These are phyloP conservation scores for Drosophila paramelanica DNA, from an alignment of 2,888 invertebrate genomes.

Conservation along the genomic window DNA sequence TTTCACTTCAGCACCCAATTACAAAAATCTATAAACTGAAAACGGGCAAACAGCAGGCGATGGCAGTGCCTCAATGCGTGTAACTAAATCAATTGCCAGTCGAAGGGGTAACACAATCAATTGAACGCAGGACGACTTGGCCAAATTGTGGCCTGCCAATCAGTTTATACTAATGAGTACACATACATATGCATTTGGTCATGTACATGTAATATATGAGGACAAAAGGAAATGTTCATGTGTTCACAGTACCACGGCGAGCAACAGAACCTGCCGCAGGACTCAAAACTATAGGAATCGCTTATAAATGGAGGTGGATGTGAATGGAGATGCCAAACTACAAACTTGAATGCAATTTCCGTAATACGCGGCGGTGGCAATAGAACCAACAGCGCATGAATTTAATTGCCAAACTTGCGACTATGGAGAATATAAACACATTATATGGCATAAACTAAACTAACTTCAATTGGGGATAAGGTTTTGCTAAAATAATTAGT, in stretches of 20 bases:
- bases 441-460: background rate
- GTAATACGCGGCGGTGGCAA: conserved; percentile 60
- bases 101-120: conserved; percentile 18
- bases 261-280: background rate
- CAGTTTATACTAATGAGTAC: conserved; percentile 20
- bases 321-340: conserved; percentile 29
- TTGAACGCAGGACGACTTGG: conserved; percentile 14
- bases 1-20: conserved; percentile 17
- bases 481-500: background rate
- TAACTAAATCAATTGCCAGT: conserved; percentile 24
- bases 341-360: conserved; percentile 76
- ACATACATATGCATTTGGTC: background rate
- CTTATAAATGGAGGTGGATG: conserved; percentile 11
- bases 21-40: conserved; percentile 3
- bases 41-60: background rate
- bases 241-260: conserved; percentile 22
- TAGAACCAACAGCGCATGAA: conserved; percentile 68
- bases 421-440: background rate
- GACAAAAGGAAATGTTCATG: conserved; percentile 63
- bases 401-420: conserved; percentile 72
- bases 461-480: background rate
- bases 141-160: conserved; percentile 34
- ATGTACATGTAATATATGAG: background rate
- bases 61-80: background rate
- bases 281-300: background rate